Percentiles rank a stretch among this genome's conserved stretches.
Evolutionary conservation across 1,140 invertebrate genomes (phyloP).

Genomic region (Steinernema feltiae): DNA sequence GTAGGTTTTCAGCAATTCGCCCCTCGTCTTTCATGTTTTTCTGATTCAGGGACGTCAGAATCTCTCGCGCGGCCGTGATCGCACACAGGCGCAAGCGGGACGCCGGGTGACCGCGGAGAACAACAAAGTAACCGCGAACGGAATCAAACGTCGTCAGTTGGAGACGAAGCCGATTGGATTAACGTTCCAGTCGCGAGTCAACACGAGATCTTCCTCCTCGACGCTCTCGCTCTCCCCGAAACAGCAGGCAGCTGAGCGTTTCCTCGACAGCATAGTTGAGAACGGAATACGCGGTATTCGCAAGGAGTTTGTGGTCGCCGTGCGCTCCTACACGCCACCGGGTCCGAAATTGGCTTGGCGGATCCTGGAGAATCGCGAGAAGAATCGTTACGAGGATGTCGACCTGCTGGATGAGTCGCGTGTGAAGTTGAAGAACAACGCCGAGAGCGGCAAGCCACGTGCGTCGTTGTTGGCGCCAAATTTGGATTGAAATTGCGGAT

Average conservation of each 20-base stretch:
- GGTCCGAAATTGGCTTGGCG: slow-evolving; percentile 14
- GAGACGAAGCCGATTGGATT: background rate
- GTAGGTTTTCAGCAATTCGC: background rate
- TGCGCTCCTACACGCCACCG: background rate
- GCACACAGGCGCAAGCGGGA: background rate
- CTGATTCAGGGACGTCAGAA: background rate
- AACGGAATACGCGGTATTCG: slow-evolving; percentile 21
- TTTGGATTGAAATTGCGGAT: background rate
- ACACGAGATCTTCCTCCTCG: background rate
- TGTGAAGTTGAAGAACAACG: slow-evolving; percentile 36
- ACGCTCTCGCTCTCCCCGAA: background rate
- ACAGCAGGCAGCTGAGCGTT: background rate
- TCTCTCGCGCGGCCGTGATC: background rate
- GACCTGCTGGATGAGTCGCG: slow-evolving; percentile 37
- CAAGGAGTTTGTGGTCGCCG: slow-evolving; percentile 30
- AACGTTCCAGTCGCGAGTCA: background rate
- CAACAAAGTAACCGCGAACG: background rate
- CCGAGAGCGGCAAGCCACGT: slow-evolving; percentile 26
- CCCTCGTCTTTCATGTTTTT: background rate
- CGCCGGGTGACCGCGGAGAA: background rate
- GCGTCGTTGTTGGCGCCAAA: no score
- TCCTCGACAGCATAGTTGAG: background rate
- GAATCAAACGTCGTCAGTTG: background rate
- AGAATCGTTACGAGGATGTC: slow-evolving; percentile 44
- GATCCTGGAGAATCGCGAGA: slow-evolving; percentile 23